Evolutionary conservation across 2,797 vertebrate species (phyloP).

Genomic region (Morelia viridis): DNA sequence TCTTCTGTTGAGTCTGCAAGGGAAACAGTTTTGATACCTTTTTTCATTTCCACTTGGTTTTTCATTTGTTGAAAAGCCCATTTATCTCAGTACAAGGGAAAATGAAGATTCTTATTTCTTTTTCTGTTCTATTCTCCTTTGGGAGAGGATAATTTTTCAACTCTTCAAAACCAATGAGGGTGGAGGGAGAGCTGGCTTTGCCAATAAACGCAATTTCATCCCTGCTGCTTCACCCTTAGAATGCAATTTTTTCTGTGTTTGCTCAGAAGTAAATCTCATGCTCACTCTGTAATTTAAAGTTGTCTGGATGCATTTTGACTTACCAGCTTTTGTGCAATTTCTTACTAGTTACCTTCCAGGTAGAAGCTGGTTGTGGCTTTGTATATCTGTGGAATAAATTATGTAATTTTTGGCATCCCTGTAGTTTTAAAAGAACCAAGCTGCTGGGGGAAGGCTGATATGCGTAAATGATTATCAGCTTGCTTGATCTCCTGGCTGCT

Average conservation of each 20-base stretch:
- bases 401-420: not conserved
- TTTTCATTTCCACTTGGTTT: not conserved
- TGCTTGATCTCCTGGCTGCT: slow-evolving; percentile 36
- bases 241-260: not conserved
- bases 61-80: not conserved
- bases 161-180: not conserved
- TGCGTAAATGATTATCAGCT: slow-evolving; percentile 10
- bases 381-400: not conserved
- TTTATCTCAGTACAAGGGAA: not conserved
- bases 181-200: not conserved
- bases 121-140: not conserved
- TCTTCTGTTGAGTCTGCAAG: not conserved
- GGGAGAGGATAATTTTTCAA: not conserved
- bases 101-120: not conserved
- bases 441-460: not conserved
- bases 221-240: not conserved
- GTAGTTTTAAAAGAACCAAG: not conserved
- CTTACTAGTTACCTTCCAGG: not conserved
- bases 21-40: not conserved
- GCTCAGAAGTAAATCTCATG: not conserved
- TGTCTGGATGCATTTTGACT: not conserved
- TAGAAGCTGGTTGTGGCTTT: not conserved
- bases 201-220: not conserved
- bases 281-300: not conserved
- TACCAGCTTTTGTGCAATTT: not conserved